A percentile compares a stretch with the other conserved stretches of the same genome.
Evolutionary conservation across 2,113 vertebrate genomes (phyloP).

Genomic region (Hyaena hyaena): DNA sequence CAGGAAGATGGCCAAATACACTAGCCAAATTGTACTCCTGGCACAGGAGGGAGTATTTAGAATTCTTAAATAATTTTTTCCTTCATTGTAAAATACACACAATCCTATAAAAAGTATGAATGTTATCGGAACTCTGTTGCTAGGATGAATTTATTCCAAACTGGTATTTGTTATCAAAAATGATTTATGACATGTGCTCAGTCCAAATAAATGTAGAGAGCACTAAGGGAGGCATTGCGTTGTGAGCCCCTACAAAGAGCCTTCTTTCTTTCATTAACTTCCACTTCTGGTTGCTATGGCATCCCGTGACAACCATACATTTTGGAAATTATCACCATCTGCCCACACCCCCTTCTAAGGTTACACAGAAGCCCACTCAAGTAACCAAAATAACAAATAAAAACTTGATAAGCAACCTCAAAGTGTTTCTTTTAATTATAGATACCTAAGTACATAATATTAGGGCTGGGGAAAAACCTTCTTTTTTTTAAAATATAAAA

Average conservation of each 20-base stretch:
- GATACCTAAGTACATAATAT: background rate
- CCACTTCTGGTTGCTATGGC: slow-evolving; percentile 71
- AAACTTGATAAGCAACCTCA: background rate
- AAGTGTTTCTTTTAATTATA: background rate
- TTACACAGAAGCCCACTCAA: background rate
- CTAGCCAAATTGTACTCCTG: slow-evolving; percentile 36
- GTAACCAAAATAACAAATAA: slow-evolving; percentile 18
- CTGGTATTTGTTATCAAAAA: slow-evolving; percentile 72
- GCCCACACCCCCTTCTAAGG: slow-evolving; percentile 21
- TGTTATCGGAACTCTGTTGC: slow-evolving; percentile 57
- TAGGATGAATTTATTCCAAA: slow-evolving; percentile 72
- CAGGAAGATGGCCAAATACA: slow-evolving; percentile 26
- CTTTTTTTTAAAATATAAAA: background rate
- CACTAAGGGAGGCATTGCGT: slow-evolving; percentile 60
- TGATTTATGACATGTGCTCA: slow-evolving; percentile 78
- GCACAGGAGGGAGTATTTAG: slow-evolving; percentile 27
- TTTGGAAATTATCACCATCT: slow-evolving; percentile 71
- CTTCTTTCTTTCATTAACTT: slow-evolving; percentile 72
- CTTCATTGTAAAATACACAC: slow-evolving; percentile 59
- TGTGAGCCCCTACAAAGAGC: slow-evolving; percentile 63
- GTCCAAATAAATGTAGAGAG: slow-evolving; percentile 65
- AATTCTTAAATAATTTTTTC: slow-evolving; percentile 52
- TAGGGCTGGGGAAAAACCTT: background rate
- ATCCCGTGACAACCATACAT: slow-evolving; percentile 70
- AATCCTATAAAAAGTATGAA: slow-evolving; percentile 62